Conservation (phyloP, 2,797 vertebrate genomes). For the Anas flavirostris region DNA sequence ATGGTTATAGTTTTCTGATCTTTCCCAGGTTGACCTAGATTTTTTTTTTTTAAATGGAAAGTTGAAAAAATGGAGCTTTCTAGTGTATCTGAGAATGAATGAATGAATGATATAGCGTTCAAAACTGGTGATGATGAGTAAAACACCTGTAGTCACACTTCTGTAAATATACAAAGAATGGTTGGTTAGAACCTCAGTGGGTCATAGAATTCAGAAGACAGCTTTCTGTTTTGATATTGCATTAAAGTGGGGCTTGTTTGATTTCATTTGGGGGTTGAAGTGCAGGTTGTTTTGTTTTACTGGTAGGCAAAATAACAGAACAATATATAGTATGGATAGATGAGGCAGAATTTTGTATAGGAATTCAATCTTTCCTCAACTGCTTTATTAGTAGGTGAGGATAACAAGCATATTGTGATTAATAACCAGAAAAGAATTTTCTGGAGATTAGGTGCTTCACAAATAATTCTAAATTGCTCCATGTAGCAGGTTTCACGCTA, state of each 20-base stretch:
- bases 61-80: background rate
- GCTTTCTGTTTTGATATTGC: background rate
- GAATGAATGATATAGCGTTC: background rate
- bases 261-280: background rate
- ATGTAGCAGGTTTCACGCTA: background rate
- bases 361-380: background rate
- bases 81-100: background rate
- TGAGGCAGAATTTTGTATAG: background rate
- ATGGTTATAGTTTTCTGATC: fast-evolving
- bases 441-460: constrained; percentile 7
- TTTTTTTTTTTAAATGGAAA: background rate
- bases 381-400: background rate
- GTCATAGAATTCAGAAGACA: background rate
- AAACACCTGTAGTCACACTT: background rate
- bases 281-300: background rate
- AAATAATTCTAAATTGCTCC: background rate
- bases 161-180: background rate
- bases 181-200: background rate
- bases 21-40: fast-evolving
- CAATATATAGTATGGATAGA: background rate
- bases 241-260: background rate
- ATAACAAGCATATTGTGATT: background rate
- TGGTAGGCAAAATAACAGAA: background rate
- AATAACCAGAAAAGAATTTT: constrained; percentile 17
- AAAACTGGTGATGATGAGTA: background rate